phyloP scores from a whole-genome alignment of 2,113 vertebrate genomes.

The Ctenomys sociabilis region DNA sequence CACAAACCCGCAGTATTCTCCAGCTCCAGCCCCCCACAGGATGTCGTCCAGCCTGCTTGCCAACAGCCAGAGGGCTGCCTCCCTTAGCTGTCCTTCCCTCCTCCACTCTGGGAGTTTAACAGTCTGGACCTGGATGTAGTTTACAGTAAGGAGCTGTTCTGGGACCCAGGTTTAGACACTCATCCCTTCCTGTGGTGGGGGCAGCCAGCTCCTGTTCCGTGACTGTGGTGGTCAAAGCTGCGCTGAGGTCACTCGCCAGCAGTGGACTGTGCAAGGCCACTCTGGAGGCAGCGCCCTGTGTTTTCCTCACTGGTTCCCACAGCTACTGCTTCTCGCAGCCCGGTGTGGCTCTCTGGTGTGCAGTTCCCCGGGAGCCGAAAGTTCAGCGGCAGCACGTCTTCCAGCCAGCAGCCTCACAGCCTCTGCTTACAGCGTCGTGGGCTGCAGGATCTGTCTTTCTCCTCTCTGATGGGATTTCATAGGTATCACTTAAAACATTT shows the following conservation, averaged over 20 bases:
- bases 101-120: not conserved
- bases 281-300: not conserved
- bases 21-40: not conserved
- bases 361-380: not conserved
- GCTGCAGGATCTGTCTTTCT: not conserved
- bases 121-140: not conserved
- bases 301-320: not conserved
- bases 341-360: not conserved
- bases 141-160: not conserved
- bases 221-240: not conserved
- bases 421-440: not conserved
- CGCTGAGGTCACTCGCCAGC: not conserved
- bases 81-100: not conserved
- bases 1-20: not conserved
- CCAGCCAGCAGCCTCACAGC: not conserved
- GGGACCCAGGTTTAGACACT: no score
- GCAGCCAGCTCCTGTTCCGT: not conserved
- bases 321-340: not conserved
- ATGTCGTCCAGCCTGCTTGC: not conserved
- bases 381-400: not conserved
- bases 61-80: not conserved
- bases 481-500: not conserved
- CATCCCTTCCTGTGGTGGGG: not conserved
- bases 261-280: not conserved
- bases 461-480: not conserved